Evolutionary conservation across 2,113 vertebrate genomes (phyloP), one percentile per base, ranked within the genome.

Genomic region (Phyllostomus discolor): DNA sequence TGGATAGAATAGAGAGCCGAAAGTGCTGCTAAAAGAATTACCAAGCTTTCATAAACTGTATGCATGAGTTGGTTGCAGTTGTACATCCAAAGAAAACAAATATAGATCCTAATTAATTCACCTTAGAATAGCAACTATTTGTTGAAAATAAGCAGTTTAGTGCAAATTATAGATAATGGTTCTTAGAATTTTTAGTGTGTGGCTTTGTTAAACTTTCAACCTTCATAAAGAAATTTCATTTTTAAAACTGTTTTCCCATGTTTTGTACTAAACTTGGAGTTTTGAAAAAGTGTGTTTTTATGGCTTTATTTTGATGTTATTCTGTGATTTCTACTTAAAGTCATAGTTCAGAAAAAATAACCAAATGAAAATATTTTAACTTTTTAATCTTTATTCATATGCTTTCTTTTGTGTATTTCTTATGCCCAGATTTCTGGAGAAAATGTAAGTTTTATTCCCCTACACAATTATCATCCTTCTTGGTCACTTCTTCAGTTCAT

Each of bases 51-150:
- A 94, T 96, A 97, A 96, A 96, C 89, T 95, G 97, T 84, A 97
- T 0, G 22, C 96, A 96, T 95, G 97, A 97, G 88, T 97, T 98
- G 82, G 87, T 48, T 97, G 76, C 91, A 96, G 76, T 96, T 94
- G 75, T 95, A 94, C 86, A 94, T 80, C 66, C 81, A 90, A 97
- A 88, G 95, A 96, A 98, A 97, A 97, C 91, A 98, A 98, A 98
- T 97, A 97, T 97, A 97, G 97, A 94, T 96, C 96, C 97, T 98
- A 96, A 97, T 98, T 97, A 98, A 97, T 97, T 98, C 97, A 98
- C 89, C 88, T 98, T 97, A 91, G 97, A 98, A 96, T 97, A 91
- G 96, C 73, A 97, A 86, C 41, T n/a, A 43, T 57, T 97, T 96
- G 94, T 97, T 69, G 90, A 97, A 97, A 98, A 97, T 92, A 59